Percentiles rank a stretch among this genome's conserved stretches.
phyloP scores from a whole-genome alignment of 2,113 vertebrate genomes.

The Ceyx cyanopectus region DNA sequence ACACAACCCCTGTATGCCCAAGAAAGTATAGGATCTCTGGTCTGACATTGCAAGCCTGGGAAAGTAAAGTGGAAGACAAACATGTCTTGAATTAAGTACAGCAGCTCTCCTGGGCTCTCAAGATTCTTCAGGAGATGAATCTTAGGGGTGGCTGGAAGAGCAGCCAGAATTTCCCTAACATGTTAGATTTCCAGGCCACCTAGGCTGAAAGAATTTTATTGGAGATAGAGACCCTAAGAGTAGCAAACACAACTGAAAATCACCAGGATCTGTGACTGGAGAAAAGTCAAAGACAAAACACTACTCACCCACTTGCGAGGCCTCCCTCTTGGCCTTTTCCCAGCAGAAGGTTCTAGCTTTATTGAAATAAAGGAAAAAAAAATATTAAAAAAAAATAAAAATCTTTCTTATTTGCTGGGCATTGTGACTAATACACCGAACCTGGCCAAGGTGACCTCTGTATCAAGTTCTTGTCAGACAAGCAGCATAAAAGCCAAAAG shows the following conservation, averaged over 20 bases:
- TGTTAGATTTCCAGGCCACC: background rate
- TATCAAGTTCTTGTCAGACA: background rate
- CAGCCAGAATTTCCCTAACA: background rate
- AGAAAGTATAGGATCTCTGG: background rate
- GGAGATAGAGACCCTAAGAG: background rate
- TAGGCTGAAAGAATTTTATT: background rate
- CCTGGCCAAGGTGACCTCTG: background rate
- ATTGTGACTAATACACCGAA: background rate
- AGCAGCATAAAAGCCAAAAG: background rate
- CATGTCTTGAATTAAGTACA: background rate
- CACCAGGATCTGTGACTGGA: background rate
- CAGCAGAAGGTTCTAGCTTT: constrained; percentile 31
- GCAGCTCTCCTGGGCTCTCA: background rate
- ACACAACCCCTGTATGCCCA: background rate
- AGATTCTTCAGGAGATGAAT: background rate
- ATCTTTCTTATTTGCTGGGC: background rate
- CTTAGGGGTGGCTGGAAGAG: background rate
- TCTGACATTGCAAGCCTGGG: background rate
- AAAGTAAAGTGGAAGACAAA: background rate
- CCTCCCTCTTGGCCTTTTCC: constrained; percentile 63
- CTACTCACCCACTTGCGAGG: constrained; percentile 69
- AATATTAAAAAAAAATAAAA: background rate
- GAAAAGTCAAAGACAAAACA: background rate
- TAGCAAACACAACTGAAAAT: background rate
- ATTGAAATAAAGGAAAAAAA: background rate